A percentile compares a stretch with the other conserved stretches of the same genome.
Evolutionary conservation across 2,797 vertebrate genomes (phyloP).

Genomic region (Ceyx erithaca): DNA sequence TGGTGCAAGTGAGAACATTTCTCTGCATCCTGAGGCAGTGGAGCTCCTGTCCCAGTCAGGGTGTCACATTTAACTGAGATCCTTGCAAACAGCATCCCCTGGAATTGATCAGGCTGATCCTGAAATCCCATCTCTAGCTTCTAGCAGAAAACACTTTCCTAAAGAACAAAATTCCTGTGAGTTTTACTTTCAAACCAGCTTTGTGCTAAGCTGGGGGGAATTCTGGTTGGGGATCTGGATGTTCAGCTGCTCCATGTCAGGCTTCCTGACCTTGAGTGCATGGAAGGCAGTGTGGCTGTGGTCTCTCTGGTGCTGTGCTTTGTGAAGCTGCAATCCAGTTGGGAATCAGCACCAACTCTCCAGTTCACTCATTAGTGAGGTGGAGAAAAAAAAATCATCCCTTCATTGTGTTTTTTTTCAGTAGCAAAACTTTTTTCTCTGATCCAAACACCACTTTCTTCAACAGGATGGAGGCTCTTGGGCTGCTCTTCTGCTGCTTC

Average conservation of each 20-base stretch:
- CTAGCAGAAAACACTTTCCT: background rate
- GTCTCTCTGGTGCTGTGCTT: background rate
- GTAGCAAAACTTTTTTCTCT: background rate
- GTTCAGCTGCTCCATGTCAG: background rate
- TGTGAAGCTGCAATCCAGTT: background rate
- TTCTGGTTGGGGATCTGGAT: background rate
- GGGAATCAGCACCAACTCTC: background rate
- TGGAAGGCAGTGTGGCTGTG: background rate
- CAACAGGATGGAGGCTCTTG: background rate
- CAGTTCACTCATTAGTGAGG: background rate
- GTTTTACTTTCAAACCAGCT: background rate
- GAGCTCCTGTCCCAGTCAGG: background rate
- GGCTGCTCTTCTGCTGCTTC: background rate
- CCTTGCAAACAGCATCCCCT: background rate
- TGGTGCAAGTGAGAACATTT: background rate
- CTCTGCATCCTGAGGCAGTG: background rate
- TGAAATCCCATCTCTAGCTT: background rate
- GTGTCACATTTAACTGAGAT: background rate
- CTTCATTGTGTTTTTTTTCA: background rate
- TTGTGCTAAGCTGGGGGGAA: background rate
- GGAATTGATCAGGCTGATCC: background rate
- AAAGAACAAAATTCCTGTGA: background rate
- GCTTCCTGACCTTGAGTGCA: background rate
- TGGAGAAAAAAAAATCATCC: background rate
- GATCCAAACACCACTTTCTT: background rate